phyloP scores from a whole-genome alignment of 2,797 vertebrate species.

The Lemur catta region DNA sequence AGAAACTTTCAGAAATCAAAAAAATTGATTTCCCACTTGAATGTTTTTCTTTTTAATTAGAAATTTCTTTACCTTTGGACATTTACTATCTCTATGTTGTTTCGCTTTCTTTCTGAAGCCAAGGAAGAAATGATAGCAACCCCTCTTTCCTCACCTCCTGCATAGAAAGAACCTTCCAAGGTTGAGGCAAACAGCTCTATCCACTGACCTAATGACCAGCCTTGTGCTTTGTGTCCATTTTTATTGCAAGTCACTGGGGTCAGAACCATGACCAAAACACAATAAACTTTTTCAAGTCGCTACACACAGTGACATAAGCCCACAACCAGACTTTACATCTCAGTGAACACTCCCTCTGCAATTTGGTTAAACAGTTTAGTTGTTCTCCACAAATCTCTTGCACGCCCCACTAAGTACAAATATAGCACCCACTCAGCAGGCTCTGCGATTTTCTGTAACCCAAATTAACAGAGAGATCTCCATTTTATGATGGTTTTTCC shows the following conservation, averaged over 20 bases:
- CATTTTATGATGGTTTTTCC: background rate
- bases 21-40: background rate
- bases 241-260: background rate
- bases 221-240: background rate
- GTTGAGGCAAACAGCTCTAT: background rate
- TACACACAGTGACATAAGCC: background rate
- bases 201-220: background rate
- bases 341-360: background rate
- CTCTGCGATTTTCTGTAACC: background rate
- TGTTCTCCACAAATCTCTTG: background rate
- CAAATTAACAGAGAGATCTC: constrained; percentile 43
- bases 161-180: background rate
- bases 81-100: background rate
- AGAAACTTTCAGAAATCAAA: background rate
- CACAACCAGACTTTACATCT: background rate
- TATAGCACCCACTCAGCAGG: background rate
- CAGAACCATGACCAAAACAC: background rate
- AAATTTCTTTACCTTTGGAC: background rate
- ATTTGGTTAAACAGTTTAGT: background rate
- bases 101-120: background rate
- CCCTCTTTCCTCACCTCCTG: background rate
- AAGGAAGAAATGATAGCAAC: background rate
- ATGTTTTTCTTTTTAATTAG: background rate
- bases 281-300: background rate
- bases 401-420: constrained; percentile 38